phyloP scores from a whole-genome alignment of 1,140 invertebrate species.

The Drosophila kanapiae region DNA sequence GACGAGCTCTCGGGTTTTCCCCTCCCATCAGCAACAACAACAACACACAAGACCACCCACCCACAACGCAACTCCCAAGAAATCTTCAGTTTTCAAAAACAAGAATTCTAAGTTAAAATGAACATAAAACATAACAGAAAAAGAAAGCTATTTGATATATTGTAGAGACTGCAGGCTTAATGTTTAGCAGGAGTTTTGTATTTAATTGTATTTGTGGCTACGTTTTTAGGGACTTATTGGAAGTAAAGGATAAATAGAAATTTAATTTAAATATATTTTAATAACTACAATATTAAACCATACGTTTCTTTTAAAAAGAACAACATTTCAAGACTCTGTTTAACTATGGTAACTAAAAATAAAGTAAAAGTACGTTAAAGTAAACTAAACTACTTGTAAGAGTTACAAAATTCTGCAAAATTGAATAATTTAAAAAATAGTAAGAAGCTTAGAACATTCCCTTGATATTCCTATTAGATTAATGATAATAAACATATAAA shows the following conservation, averaged over 20 bases:
- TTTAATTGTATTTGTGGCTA: neutral
- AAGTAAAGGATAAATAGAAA: neutral
- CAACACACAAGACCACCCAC: slow-evolving; percentile 17
- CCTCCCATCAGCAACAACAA: neutral
- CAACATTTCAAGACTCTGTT: no score
- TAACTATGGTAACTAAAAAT: no score
- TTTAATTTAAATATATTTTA: no score
- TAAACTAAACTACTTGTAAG: no score
- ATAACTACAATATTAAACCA: no score
- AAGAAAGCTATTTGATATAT: neutral
- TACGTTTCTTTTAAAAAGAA: no score
- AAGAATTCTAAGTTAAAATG: slow-evolving; percentile 11
- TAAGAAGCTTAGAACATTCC: no score
- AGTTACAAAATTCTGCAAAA: no score
- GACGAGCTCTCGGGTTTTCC: slow-evolving; percentile 50
- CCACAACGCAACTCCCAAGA: slow-evolving; percentile 21
- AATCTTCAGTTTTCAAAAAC: slow-evolving; percentile 8
- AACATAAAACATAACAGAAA: neutral
- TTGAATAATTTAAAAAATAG: no score
- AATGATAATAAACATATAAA: no score
- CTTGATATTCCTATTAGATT: no score
- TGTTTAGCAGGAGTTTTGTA: neutral
- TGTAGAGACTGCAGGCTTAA: neutral
- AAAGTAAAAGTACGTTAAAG: no score
- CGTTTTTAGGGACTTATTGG: neutral